Evolutionary conservation across 2,888 invertebrate genomes (phyloP), one percentile per base, ranked within the genome.

Genomic region (Sesia apiformis): DNA sequence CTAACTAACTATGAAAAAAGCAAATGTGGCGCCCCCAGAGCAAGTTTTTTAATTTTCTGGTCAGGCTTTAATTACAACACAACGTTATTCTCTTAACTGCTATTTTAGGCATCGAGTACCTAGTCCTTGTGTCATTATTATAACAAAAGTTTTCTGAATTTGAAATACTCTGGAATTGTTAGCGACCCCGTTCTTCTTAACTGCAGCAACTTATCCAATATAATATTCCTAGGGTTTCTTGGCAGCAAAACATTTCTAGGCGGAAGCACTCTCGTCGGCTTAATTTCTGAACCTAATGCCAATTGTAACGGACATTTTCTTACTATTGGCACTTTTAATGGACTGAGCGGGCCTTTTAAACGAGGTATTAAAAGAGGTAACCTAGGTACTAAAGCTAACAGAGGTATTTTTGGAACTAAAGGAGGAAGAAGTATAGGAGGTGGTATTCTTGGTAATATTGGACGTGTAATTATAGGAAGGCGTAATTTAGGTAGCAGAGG

Each of bases 111-210:
- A 23, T 23, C 23, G 23, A 23, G 23, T 23, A n/a, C n/a, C n/a
- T n/a, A 23, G 23, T 23, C 23, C 23, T 23, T 23, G 23, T 23
- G 23, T 23, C 23, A 23, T 23, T 23, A 23, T 23, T 23, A 2
- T 23, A 23, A 23, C 7, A 81, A 59, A 7, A 83, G 53, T 55
- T 72, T 80, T 56, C 69, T 78, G 58, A 81, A 77, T 49, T 67
- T 67, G 23, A 70, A 41, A 63, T 69, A 80, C 55, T 83, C 78
- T 1, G 67, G 58, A 3, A 70, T 63, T 0, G 78, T 74, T 52
- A 85, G 55, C 0, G 73, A 67, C 0, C 84, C 81, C 53, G 64
- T 69, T 8, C 57, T 72, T 55, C 69, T 79, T 43, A 85, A 61
- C 6, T 78, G 66, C 4, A 68, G 8, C 3, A 86, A 66, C 55